Evolutionary conservation across 2,888 invertebrate genomes (phyloP).

Genomic region (Eupithecia vulgata): DNA sequence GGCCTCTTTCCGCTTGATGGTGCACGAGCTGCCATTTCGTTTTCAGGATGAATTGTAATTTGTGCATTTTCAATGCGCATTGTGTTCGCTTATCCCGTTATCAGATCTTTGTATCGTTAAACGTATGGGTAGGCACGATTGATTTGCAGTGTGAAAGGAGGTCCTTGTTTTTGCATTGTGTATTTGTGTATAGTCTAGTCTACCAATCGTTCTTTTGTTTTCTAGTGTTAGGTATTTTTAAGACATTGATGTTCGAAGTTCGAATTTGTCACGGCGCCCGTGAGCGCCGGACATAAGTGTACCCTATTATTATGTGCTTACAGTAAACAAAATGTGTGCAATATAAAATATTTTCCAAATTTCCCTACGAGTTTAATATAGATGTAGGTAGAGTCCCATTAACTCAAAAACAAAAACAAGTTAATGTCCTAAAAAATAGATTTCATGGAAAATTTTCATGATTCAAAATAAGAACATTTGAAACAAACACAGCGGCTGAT

Average conservation of each 20-base stretch:
- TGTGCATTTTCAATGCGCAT: constrained; percentile 57
- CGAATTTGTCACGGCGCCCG: neutral
- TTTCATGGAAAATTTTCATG: neutral
- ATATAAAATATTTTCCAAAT: too few species aligned
- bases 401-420: neutral
- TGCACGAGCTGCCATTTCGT: constrained; percentile 51
- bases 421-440: neutral
- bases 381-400: too few species aligned
- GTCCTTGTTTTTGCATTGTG: constrained; percentile 60
- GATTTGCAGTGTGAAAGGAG: constrained; percentile 66
- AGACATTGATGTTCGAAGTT: neutral
- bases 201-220: neutral
- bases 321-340: too few species aligned
- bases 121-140: neutral
- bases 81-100: constrained; percentile 53
- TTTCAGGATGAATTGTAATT: constrained; percentile 54
- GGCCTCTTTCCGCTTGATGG: constrained; percentile 55
- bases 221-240: neutral
- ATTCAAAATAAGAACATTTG: neutral
- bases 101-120: constrained; percentile 54
- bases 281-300: neutral
- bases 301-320: too few species aligned
- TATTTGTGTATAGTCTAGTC: neutral
- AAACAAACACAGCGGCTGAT: constrained; percentile 11
- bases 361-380: too few species aligned